These are phyloP conservation scores for Pempheris klunzingeri DNA, from an alignment of 2,797 vertebrate species.

Conservation along the genomic window DNA sequence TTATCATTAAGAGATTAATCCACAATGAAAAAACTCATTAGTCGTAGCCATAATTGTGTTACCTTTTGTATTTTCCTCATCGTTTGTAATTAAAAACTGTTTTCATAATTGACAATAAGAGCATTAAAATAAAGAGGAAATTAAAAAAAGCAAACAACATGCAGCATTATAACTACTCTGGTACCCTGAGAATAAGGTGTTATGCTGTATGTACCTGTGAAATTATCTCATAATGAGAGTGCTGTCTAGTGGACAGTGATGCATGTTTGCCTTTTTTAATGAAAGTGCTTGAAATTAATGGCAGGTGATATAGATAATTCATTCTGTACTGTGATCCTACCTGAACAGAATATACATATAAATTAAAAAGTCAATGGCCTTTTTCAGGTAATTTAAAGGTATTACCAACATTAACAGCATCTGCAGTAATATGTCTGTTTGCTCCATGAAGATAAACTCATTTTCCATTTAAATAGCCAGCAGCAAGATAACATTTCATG, in stretches of 20 bases:
- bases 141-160: background rate
- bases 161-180: background rate
- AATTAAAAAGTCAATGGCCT: conserved; percentile 10
- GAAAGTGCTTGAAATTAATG: background rate
- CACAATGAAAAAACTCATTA: conserved; percentile 7
- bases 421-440: conserved; percentile 25
- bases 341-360: conserved; percentile 14
- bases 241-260: background rate
- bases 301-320: conserved; percentile 9
- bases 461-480: conserved; percentile 57
- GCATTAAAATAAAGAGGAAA: conserved; percentile 10
- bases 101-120: background rate
- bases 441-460: conserved; percentile 43
- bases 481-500: conserved; percentile 53
- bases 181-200: conserved; percentile 12
- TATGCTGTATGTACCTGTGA: background rate
- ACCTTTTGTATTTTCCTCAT: conserved; percentile 4
- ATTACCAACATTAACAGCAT: conserved; percentile 35
- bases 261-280: background rate
- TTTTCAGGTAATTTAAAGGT: conserved; percentile 21
- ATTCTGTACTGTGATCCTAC: background rate
- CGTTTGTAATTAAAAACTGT: conserved; percentile 13
- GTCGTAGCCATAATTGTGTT: background rate
- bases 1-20: background rate
- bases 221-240: background rate